Evolutionary conservation across 2,797 vertebrate genomes (phyloP), one percentile per base, ranked within the genome.

Genomic region (Syndactyla subalaris): DNA sequence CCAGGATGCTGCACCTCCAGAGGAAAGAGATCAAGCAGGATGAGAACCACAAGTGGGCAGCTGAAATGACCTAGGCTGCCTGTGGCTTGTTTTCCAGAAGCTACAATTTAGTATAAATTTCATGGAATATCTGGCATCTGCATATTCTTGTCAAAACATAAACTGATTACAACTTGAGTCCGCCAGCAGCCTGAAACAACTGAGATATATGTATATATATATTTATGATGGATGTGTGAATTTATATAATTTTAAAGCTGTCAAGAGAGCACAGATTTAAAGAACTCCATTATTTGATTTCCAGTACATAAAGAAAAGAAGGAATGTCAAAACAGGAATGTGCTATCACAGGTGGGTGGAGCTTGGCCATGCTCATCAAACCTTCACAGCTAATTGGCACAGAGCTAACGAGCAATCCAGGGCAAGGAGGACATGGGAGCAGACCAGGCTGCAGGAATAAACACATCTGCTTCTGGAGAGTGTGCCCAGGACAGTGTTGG

Each of bases 401-500:
- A 16, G 41, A 67, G 34, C 55, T 67, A 59, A 67, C 4, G 48
- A 94, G 72, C 57, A 79, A 8, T 7, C 30, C n/a, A 30, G 66
- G 30, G 2, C 1, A 3, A 58, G 62, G 34, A 43, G 58, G 39
- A 7, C 55, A 24, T 0, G 30, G 48, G 34, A 63, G 66, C 46
- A 77, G 34, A 24, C 27, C 79, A 61, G 82, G 27, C 22, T 62
- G 29, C 67, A 84, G 62, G 46, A 66, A 55, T 1, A 5, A 48
- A 54, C 30, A 12, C 5, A 29, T 2, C 1, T 34, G 10, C 58
- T 39, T 12, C 54, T 36, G 1, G 1, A 29, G 32, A 7, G 26
- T 1, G 4, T 45, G 48, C 39, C 57, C 26, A 34, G 78, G 26
- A 19, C 30, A 46, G 19, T 2, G 29, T 12, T 45, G 61, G 67